Base-by-base conservation (phyloP, 1,140 invertebrate genomes). In the Cepaea nemoralis region DNA sequence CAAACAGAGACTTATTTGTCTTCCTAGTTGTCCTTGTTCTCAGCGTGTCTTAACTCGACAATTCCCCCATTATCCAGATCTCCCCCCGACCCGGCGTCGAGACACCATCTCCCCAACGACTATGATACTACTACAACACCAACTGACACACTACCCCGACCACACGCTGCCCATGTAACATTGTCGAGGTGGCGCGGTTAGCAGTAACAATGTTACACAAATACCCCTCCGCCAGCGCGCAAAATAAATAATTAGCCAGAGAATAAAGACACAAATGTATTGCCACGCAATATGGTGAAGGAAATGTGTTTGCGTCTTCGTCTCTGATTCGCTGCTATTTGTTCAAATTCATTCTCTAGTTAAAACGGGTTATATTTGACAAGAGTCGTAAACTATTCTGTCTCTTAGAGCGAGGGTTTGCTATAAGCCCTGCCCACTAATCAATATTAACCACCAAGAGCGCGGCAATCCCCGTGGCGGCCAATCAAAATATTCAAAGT, bases 371-470 rank as follows among this genome's bases (percentile, higher is more conserved):
- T n/a, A n/a, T n/a, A n/a, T n/a, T n/a, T n/a, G n/a, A n/a, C n/a
- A n/a, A n/a, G n/a, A n/a, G n/a, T n/a, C n/a, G n/a, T n/a, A n/a
- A n/a, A n/a, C n/a, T n/a, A n/a, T n/a, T n/a, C n/a, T n/a, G n/a
- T n/a, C n/a, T n/a, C n/a, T n/a, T n/a, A n/a, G n/a, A n/a, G n/a
- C n/a, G n/a, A n/a, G n/a, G n/a, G n/a, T n/a, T n/a, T n/a, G n/a
- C n/a, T n/a, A n/a, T n/a, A n/a, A n/a, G n/a, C n/a, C n/a, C 59
- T 27, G 37, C 69, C 69, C 69, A 71, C 69, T 16, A 71, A 39
- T 71, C 69, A 71, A 71, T 71, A 24, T 12, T 71, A 2, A 6
- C 19, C 37, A 55, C 14, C 35, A 14, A 6, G 19, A 27, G 31
- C 69, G 33, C 69, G 69, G n/a, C 37, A 19, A 10, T 24, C 37